phyloP scores from a whole-genome alignment of 1,140 invertebrate species.

The Drosophila truncata region DNA sequence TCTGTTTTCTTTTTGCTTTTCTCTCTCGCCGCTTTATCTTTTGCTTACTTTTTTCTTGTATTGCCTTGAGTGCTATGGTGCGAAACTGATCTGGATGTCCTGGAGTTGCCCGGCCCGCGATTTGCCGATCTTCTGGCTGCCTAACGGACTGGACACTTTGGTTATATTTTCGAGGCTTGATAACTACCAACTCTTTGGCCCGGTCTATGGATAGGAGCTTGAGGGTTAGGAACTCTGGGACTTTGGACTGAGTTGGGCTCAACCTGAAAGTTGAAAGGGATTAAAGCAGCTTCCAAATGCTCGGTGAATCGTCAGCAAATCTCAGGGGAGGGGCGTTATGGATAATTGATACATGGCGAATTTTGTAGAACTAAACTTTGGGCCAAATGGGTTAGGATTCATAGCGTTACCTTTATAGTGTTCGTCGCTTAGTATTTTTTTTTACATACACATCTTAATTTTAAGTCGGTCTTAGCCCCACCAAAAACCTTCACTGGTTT shows the following conservation, averaged over 20 bases:
- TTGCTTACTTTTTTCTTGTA: conserved; percentile 60
- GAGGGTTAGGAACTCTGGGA: background rate
- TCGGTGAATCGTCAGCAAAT: conserved; percentile 19
- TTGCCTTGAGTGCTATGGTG: conserved; percentile 85
- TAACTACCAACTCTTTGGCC: conserved; percentile 55
- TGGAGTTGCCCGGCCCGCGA: conserved; percentile 43
- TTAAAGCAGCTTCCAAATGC: background rate
- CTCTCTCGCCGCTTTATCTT: conserved; percentile 54
- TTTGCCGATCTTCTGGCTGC: conserved; percentile 15
- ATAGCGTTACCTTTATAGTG: conserved; percentile 53
- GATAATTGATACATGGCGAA: conserved; percentile 6
- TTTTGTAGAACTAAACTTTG: conserved; percentile 59
- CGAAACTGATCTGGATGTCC: conserved; percentile 76
- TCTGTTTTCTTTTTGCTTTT: conserved; percentile 65
- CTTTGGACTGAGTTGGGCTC: background rate
- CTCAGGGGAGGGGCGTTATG: conserved; percentile 19
- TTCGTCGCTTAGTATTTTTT: conserved; percentile 41
- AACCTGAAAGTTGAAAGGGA: background rate
- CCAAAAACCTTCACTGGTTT: conserved; percentile 48
- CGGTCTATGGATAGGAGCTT: background rate
- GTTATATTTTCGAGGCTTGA: conserved; percentile 78
- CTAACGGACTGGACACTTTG: conserved; percentile 50
- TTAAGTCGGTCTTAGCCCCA: conserved; percentile 62
- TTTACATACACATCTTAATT: conserved; percentile 73
- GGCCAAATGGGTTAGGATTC: conserved; percentile 51